A percentile compares a stretch with the other conserved stretches of the same genome.
Conservation (phyloP, 2,113 vertebrate species). For the Aegypius monachus region DNA sequence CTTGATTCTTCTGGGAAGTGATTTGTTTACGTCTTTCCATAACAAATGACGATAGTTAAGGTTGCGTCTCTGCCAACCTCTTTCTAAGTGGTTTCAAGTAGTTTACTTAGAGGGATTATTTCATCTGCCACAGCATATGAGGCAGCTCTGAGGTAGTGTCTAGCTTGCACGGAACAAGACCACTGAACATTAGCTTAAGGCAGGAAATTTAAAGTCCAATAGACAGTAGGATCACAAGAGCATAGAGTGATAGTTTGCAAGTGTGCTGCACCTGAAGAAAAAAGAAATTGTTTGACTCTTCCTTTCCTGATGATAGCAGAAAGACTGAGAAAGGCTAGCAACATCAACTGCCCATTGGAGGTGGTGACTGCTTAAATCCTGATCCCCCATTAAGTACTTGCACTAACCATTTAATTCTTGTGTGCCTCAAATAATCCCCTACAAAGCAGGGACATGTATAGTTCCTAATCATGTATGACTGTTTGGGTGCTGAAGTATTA, state of each 20-base stretch:
- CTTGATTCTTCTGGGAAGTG: background rate
- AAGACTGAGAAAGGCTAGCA: background rate
- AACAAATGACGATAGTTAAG: background rate
- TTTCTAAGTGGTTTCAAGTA: background rate
- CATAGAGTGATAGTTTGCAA: background rate
- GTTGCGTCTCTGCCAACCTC: background rate
- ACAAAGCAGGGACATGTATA: rapidly evolving
- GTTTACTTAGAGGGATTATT: conserved; percentile 8
- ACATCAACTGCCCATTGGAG: background rate
- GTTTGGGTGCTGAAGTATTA: background rate
- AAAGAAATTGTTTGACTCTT: background rate
- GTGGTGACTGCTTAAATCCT: background rate
- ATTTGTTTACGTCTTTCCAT: background rate
- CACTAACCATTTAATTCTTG: background rate
- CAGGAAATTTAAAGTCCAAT: background rate
- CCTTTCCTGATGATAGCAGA: background rate
- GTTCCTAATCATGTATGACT: background rate
- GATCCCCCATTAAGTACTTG: background rate
- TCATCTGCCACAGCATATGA: background rate
- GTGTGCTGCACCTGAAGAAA: background rate
- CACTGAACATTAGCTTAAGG: background rate
- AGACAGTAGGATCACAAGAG: background rate
- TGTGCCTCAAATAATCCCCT: background rate
- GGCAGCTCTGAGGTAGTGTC: background rate
- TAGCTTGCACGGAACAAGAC: background rate